Evolutionary conservation across 1,140 invertebrate species (phyloP), one percentile per base, ranked within the genome.

Genomic region (Drosophila teissieri): DNA sequence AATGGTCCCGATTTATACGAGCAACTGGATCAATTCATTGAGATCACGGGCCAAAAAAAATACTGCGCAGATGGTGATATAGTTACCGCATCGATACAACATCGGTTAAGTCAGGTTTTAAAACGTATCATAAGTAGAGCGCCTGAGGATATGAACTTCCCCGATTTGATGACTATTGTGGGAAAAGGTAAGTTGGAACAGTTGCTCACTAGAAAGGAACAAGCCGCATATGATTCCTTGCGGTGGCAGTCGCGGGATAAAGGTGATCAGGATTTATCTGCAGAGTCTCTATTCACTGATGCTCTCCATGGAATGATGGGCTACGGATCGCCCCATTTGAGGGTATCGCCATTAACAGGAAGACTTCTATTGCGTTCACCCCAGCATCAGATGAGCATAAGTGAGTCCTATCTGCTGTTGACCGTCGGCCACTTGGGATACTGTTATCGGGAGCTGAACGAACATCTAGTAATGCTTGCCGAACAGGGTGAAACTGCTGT

Each of bases 401-500:
- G 75, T 34, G 79, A 82, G 10, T 82, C 79, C 5, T 86, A 62
- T 24, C 8, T 86, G 14, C 44, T 86, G 7, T 10, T 88, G 6
- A 14, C 31, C 0, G 12, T 86, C 7, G 79, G 62, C 2, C 54
- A 76, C 11, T 31, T 88, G 39, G 82, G 82, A 2, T 65, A 58
- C 40, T 42, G 52, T 2, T 88, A 88, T 37, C 37, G 39, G 0
- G 15, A 15, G 0, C 22, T 83, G 34, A 45, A 63, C 8, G 19
- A 55, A 1, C 54, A 73, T 24, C 17, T 69, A 0, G 17, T 11
- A 0, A 11, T 14, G 1, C 44, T 88, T 8, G 58, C 22, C 3
- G 48, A 48, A 1, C 17, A 15, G 11, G 83, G 72, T 3, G 22
- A 48, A 0, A 53, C 34, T 17, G 72, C 51, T 1, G 3, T 12